phyloP scores from a whole-genome alignment of 2,888 invertebrate genomes.

The Erebia ligea region DNA sequence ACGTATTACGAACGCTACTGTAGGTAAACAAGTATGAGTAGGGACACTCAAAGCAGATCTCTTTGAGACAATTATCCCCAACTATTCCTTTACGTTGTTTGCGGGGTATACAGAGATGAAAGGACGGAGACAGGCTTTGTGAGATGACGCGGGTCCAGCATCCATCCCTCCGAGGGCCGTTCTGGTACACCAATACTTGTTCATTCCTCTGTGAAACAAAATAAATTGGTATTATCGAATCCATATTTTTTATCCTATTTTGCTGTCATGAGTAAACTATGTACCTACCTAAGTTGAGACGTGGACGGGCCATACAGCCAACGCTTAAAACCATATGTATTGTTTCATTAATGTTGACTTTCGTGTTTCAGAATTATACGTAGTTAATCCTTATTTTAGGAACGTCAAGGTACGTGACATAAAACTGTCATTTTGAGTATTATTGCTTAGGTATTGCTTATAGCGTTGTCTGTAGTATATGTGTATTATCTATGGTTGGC shows the following conservation, averaged over 20 bases:
- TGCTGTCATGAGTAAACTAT: too few species aligned
- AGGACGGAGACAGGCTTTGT: slow-evolving; percentile 14
- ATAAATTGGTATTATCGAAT: slow-evolving; percentile 3
- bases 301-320: too few species aligned
- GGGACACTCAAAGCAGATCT: neutral
- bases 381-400: too few species aligned
- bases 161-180: neutral
- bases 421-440: too few species aligned
- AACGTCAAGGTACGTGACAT: too few species aligned
- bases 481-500: too few species aligned
- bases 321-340: too few species aligned
- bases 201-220: slow-evolving; percentile 3
- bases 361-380: too few species aligned
- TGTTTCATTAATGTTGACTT: too few species aligned
- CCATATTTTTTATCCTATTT: neutral
- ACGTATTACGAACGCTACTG: neutral
- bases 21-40: neutral
- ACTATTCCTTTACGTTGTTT: slow-evolving; percentile 13
- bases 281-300: too few species aligned
- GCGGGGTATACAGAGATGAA: slow-evolving; percentile 6
- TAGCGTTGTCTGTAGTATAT: too few species aligned
- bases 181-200: slow-evolving; percentile 2
- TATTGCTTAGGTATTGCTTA: too few species aligned
- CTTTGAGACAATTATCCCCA: slow-evolving; percentile 7
- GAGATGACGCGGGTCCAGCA: slow-evolving; percentile 9